Conservation (phyloP, 2,113 vertebrate genomes). For the Ardeotis arabs region DNA sequence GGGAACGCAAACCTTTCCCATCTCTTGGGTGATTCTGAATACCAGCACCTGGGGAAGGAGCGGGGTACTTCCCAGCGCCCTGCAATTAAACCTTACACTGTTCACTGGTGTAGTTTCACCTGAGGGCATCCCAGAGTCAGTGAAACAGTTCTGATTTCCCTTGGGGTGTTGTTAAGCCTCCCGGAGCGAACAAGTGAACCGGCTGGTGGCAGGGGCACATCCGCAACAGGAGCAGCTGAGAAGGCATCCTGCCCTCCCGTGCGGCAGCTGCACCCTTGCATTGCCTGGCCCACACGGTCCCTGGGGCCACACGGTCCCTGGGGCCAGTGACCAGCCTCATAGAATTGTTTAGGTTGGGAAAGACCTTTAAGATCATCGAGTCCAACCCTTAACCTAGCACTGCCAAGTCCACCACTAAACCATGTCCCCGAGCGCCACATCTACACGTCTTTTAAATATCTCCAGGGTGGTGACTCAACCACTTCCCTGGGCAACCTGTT, state of each 20-base stretch:
- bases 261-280: fast-evolving
- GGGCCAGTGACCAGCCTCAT: background rate
- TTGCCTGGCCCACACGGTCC: fast-evolving
- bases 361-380: background rate
- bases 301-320: background rate
- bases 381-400: fast-evolving
- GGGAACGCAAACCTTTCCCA: background rate
- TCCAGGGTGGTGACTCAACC: background rate
- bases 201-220: background rate
- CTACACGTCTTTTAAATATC: fast-evolving
- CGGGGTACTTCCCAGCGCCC: fast-evolving
- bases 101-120: background rate
- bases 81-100: background rate
- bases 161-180: background rate
- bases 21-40: background rate
- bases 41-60: background rate
- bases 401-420: background rate
- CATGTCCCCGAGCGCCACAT: background rate
- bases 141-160: background rate
- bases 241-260: background rate
- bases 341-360: background rate
- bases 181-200: fast-evolving
- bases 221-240: fast-evolving
- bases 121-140: background rate
- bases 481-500: background rate